Conservation (phyloP, 2,113 vertebrate genomes). For the Varanus salvator region DNA sequence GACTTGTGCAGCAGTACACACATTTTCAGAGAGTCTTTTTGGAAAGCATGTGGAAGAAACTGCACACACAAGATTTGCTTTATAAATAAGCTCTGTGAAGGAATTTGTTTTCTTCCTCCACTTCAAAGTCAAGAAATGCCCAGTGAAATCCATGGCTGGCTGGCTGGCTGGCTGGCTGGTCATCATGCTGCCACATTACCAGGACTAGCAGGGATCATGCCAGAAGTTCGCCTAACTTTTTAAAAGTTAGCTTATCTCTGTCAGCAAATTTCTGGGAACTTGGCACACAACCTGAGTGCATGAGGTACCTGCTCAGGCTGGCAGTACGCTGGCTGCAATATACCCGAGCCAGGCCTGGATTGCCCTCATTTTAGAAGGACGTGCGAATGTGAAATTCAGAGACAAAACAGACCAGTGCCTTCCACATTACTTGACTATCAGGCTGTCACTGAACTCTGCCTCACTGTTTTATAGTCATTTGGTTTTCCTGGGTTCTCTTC, state of each 20-base stretch:
- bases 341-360: not conserved
- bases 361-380: not conserved
- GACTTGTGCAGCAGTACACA: fast-evolving
- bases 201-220: not conserved
- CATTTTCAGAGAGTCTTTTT: not conserved
- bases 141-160: not conserved
- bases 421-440: not conserved
- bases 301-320: not conserved
- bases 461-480: not conserved
- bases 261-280: not conserved
- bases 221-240: not conserved
- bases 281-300: not conserved
- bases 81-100: conserved; percentile 5
- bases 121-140: not conserved
- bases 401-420: not conserved
- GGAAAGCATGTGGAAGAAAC: not conserved
- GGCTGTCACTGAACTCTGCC: not conserved
- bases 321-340: not conserved
- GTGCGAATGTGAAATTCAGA: not conserved
- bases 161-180: not conserved
- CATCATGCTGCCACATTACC: not conserved
- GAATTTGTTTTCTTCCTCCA: conserved; percentile 33
- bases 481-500: not conserved
- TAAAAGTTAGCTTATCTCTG: not conserved
- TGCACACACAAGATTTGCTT: not conserved